Evolutionary conservation across 2,888 invertebrate genomes (phyloP).

Genomic region (Zaprionus bogoriensis): DNA sequence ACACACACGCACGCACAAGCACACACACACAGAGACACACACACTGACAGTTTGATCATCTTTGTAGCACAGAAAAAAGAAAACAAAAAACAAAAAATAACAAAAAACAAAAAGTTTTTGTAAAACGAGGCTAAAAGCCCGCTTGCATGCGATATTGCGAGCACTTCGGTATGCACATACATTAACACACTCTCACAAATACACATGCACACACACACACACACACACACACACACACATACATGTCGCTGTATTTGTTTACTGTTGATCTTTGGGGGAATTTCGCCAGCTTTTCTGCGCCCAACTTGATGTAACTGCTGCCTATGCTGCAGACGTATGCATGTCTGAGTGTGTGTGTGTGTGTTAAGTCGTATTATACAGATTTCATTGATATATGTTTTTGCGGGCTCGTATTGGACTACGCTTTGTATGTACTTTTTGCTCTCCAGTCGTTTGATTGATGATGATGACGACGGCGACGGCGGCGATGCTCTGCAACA

Average conservation of each 20-base stretch:
- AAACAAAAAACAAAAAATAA: neutral
- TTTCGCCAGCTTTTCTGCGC: neutral
- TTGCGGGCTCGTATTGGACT: too few species aligned
- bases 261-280: neutral
- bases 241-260: neutral
- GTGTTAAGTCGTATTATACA: too few species aligned
- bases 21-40: neutral
- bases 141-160: slow-evolving; percentile 14
- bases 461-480: too few species aligned
- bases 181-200: slow-evolving; percentile 2
- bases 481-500: neutral
- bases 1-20: neutral
- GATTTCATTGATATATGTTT: too few species aligned
- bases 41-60: slow-evolving; percentile 16
- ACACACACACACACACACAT: neutral
- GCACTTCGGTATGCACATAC: slow-evolving; percentile 12
- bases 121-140: slow-evolving; percentile 29
- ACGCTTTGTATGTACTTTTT: too few species aligned
- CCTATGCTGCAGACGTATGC: too few species aligned
- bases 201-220: slow-evolving; percentile 5
- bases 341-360: too few species aligned
- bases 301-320: neutral
- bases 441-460: too few species aligned
- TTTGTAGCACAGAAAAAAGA: slow-evolving; percentile 14
- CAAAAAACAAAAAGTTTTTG: slow-evolving; percentile 9